phyloP scores from a whole-genome alignment of 2,888 invertebrate genomes.

The Stenodema calcarata region DNA sequence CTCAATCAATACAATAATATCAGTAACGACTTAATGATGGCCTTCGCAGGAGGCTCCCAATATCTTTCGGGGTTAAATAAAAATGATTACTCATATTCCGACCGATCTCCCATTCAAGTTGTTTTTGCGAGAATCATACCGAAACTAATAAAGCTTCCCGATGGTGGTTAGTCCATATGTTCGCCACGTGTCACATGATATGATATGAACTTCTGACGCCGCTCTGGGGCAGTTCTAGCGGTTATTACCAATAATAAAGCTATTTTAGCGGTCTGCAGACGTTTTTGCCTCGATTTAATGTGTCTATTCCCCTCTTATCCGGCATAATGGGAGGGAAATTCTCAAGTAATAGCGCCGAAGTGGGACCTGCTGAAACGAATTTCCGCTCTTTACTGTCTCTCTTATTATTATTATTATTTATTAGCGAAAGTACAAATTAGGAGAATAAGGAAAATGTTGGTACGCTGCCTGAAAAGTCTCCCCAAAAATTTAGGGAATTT shows the following conservation, averaged over 20 bases:
- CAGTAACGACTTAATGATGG: slow-evolving; percentile 39
- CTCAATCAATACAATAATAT: slow-evolving; percentile 44
- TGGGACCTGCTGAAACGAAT: too few relatives aligned
- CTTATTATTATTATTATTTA: too few relatives aligned
- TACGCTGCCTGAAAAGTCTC: too few relatives aligned
- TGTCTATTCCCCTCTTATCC: too few relatives aligned
- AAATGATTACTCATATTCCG: slow-evolving; percentile 12
- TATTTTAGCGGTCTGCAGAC: background rate
- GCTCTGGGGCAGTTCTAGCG: background rate
- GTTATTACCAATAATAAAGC: background rate
- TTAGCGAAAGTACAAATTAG: too few relatives aligned
- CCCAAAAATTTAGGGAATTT: too few relatives aligned
- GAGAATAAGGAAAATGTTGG: too few relatives aligned
- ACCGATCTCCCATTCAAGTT: background rate
- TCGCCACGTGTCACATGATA: slow-evolving; percentile 19
- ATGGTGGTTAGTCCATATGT: slow-evolving; percentile 5
- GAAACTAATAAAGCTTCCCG: background rate
- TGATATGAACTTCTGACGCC: background rate
- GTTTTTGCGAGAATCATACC: background rate
- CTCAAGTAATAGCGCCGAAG: too few relatives aligned
- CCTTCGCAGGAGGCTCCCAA: background rate
- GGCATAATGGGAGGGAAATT: too few relatives aligned
- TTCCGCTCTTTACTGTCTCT: too few relatives aligned
- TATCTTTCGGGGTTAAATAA: slow-evolving; percentile 30
- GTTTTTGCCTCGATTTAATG: too few relatives aligned